Evolutionary conservation across 2,888 invertebrate genomes (phyloP).

Genomic region (Kuschelorhynchus macadamiae): DNA sequence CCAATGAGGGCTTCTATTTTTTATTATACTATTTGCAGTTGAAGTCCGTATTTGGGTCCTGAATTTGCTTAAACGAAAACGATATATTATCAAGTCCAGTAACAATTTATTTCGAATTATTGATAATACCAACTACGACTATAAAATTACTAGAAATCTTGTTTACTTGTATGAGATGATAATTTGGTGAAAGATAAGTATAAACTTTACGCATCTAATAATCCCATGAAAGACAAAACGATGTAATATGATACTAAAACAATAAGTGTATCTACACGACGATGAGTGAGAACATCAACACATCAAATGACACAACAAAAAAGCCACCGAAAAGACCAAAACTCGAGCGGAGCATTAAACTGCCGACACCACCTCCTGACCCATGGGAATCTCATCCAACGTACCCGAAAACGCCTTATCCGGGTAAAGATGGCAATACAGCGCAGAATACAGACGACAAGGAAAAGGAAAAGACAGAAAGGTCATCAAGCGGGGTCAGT

Average conservation of each 20-base stretch:
- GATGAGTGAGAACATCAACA: constrained; percentile 14
- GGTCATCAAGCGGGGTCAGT: constrained; percentile 28
- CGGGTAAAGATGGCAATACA: constrained; percentile 1
- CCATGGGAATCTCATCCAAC: constrained; percentile 54
- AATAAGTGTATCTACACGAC: constrained; percentile 14
- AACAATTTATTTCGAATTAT: no score
- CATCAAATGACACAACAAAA: constrained; percentile 22
- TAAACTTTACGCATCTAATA: no score
- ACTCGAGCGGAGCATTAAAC: constrained; percentile 57
- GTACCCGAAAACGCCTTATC: constrained; percentile 29
- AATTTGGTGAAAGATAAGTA: no score
- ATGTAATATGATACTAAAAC: constrained; percentile 1
- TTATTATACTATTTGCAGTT: no score
- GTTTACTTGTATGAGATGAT: no score
- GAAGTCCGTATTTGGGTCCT: no score
- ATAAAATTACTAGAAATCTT: no score
- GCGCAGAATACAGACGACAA: not conserved
- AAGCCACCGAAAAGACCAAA: constrained; percentile 53
- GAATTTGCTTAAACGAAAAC: no score
- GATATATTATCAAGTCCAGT: no score
- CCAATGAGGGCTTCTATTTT: no score
- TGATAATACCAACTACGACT: no score
- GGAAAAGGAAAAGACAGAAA: constrained; percentile 11
- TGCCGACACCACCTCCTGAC: constrained; percentile 70
- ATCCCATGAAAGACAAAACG: no score